A percentile compares a stretch with the other conserved stretches of the same genome.
These are phyloP conservation scores for Gasterosteus aculeatus DNA, from an alignment of 2,113 vertebrate genomes.

Conservation along the genomic window DNA sequence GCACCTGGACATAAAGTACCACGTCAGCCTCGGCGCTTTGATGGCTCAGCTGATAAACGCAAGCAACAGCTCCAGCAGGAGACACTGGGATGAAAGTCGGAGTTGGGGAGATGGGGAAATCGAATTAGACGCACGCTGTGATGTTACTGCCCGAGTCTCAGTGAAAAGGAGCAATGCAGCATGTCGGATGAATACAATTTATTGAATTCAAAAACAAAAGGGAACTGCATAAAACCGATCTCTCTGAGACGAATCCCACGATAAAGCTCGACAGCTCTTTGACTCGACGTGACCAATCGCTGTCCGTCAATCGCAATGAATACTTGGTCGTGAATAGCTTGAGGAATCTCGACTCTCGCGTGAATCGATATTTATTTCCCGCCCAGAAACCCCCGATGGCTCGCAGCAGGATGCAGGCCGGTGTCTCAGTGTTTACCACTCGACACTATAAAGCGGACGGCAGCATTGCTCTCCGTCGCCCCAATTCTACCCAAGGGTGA, in stretches of 20 bases:
- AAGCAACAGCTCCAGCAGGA: constrained; percentile 46
- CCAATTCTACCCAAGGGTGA: constrained; percentile 80
- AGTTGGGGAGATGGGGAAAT: constrained; percentile 24
- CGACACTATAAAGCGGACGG: constrained; percentile 49
- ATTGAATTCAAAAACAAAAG: background rate
- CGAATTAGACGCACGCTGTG: constrained; percentile 36
- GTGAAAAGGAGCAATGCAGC: background rate
- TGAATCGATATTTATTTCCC: background rate
- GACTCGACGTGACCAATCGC: background rate
- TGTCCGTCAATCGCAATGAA: background rate
- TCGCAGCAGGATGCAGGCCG: constrained; percentile 21
- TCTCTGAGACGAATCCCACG: background rate
- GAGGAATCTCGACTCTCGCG: background rate
- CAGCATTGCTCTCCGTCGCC: constrained; percentile 45
- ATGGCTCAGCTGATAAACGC: constrained; percentile 42
- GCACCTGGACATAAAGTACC: constrained; percentile 34
- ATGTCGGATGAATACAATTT: background rate
- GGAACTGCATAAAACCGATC: background rate
- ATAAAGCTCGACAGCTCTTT: background rate
- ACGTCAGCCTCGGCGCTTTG: constrained; percentile 22
- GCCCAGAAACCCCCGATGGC: background rate
- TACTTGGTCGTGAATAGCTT: background rate
- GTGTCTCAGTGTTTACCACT: constrained; percentile 67
- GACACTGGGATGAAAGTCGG: constrained; percentile 35
- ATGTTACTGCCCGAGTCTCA: constrained; percentile 21